A percentile compares a stretch with the other conserved stretches of the same genome.
Conservation (phyloP, 2,888 invertebrate species). For the Folsomia candida region DNA sequence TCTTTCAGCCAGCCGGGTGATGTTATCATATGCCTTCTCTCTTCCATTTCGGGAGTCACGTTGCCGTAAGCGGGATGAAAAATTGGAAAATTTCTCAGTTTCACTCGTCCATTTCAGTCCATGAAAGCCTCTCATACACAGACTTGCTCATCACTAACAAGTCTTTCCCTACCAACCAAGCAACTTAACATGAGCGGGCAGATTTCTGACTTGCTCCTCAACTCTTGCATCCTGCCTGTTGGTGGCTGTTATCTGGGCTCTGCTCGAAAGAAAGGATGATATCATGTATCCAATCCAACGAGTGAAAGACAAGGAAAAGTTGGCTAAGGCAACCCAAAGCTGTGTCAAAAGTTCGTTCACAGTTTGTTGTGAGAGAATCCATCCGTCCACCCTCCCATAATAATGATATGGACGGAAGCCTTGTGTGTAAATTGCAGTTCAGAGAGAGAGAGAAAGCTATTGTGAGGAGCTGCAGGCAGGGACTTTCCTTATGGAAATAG, state of each 20-base stretch:
- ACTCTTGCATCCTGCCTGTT: not conserved
- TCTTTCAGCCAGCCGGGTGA: not conserved
- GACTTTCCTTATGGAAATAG: not conserved
- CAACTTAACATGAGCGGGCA: not conserved
- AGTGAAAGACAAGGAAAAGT: not conserved
- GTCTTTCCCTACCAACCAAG: not conserved
- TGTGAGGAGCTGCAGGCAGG: not conserved
- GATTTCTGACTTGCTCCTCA: not conserved
- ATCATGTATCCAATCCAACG: not conserved
- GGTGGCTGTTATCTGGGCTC: not conserved
- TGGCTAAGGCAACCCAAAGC: no score
- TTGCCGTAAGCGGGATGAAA: conserved; percentile 11
- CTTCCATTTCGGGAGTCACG: not conserved
- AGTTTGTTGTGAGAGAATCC: not conserved
- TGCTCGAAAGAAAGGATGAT: not conserved
- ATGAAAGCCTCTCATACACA: not conserved
- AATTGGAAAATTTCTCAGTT: conserved; percentile 10
- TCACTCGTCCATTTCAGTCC: not conserved
- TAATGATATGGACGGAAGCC: no score
- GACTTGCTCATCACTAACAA: not conserved
- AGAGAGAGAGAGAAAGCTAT: not conserved
- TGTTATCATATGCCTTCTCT: not conserved
- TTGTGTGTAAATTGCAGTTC: not conserved
- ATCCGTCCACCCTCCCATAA: no score
- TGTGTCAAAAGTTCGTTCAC: not conserved